A percentile compares a stretch with the other conserved stretches of the same genome.
Conservation (phyloP, 2,888 invertebrate species). For the Germaria angustata region DNA sequence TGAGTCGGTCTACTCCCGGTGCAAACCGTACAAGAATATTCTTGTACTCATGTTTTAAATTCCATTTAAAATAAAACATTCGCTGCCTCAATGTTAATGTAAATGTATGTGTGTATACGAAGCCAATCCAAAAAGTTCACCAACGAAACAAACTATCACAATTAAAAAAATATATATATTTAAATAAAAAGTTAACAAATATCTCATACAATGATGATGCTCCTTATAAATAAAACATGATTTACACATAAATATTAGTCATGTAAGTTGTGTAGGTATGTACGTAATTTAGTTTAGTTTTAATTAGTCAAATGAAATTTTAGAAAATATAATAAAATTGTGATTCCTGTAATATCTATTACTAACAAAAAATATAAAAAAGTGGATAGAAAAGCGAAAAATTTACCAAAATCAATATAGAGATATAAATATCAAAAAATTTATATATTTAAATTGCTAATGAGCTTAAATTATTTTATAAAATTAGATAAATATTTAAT, state of each 20-base stretch:
- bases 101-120: too few relatives aligned
- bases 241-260: not conserved
- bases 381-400: not conserved
- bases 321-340: conserved; percentile 40
- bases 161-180: not conserved
- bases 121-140: conserved; percentile 13
- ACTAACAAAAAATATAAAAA: conserved; percentile 5
- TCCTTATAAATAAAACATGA: conserved; percentile 38
- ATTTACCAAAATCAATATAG: not conserved
- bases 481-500: not conserved
- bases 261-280: conserved; percentile 2
- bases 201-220: conserved; percentile 48
- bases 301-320: conserved; percentile 40
- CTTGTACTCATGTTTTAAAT: too few relatives aligned
- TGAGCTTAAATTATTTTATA: conserved; percentile 21
- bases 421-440: not conserved
- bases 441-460: not conserved
- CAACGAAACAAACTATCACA: conserved; percentile 35
- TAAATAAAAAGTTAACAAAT: conserved; percentile 51
- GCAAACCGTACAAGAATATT: too few relatives aligned
- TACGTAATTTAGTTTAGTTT: conserved; percentile 49
- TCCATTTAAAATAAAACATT: too few relatives aligned
- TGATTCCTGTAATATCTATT: conserved; percentile 60
- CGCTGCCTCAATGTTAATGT: not conserved
- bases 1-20: too few relatives aligned